Evolutionary conservation across 37 sponge, comb jelly and placozoan species (phyloP), one percentile per base, ranked within the genome.

Genomic region (Chondrosia reniformis): DNA sequence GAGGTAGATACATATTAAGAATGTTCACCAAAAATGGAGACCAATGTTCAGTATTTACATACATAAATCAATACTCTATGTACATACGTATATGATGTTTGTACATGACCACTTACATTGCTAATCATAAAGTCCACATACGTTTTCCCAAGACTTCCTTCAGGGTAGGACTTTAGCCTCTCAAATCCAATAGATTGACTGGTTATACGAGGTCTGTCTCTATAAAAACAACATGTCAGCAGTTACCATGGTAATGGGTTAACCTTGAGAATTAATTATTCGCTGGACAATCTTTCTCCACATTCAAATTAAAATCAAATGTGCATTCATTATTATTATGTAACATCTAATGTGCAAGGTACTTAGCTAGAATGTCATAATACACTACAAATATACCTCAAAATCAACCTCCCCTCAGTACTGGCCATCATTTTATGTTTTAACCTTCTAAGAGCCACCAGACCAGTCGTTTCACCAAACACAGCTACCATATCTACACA

Each of bases 391-490:
- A 25, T 19, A 22, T 25, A 74, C 83, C 63, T 65, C 46, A 87
- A 55, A 40, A 87, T 82, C 27, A 54, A 30, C 31, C 79, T 33
- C 19, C 88, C 88, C 31, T 30, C 69, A 4, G 27, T 52, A 36
- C 63, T 42, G 39, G 43, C 19, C 63, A 58, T 49, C 88, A 87
- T 87, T 45, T 54, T 44, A 12, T 44, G 34, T 30, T 33, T 58
- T 34, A 87, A n/a, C n/a, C 27, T 36, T 44, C 52, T 32, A 13
- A 87, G 79, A 1, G 88, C 88, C 15, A 33, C 54, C 27, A 56
- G 40, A 13, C 83, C 88, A 6, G 83, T 83, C 32, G 79, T 78
- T 52, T 87, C 88, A 36, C 88, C 88, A 58, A 87, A 76, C 45
- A 69, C 78, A 5, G 83, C 78, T 0, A 87, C 79, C 77, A 87